Evolutionary conservation across 2,797 vertebrate species (phyloP), one percentile per base, ranked within the genome.

Genomic region (Acrossocheilus wenchowensis): DNA sequence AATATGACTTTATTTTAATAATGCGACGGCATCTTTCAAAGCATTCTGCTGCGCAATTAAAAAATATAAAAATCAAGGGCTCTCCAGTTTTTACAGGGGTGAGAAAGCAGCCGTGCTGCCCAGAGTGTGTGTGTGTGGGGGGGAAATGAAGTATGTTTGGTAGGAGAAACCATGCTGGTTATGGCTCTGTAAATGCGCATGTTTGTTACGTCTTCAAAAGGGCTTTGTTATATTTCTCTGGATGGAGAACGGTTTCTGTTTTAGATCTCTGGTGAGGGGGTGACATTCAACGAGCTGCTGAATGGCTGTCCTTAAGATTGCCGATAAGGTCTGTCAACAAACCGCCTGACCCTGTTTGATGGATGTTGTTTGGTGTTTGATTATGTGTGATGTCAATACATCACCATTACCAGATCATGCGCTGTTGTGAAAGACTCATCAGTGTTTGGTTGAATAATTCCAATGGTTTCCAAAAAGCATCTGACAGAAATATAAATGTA

Each of bases 1-100:
- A 94, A 95, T 95, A 78, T 77, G 80, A 75, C 75, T 84, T 82
- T 77, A 72, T 84, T 85, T 89, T 88, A 90, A 89, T 87, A 83
- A 90, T 26, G 85, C 77, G 36, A 69, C 71, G 68, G 75, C 68
- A 39, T 86, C 85, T 87, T 88, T 83, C 52, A 64, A 84, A 87
- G 41, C 78, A n/a, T 73, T 90, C 82, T 86, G 81, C 81, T 71
- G 66, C 57, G n/a, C 82, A 87, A 90, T 92, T 89, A 88, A 88
- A 89, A 83, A 72, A 87, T 84, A 81, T 52, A 74, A 86, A 81
- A 86, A 81, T 84, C 78, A 84, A 81, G 79, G 84, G 75, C 88
- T 89, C 77, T 83, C 36, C 5, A 36, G 36, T 85, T 91, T 91
- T 90, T 66, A 90, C 81, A 79, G 74, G 73, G 78, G 74, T 78